Percentiles rank a stretch among this genome's conserved stretches.
Evolutionary conservation across 2,797 vertebrate genomes (phyloP).

Genomic region (Coranthus polyacanthus): DNA sequence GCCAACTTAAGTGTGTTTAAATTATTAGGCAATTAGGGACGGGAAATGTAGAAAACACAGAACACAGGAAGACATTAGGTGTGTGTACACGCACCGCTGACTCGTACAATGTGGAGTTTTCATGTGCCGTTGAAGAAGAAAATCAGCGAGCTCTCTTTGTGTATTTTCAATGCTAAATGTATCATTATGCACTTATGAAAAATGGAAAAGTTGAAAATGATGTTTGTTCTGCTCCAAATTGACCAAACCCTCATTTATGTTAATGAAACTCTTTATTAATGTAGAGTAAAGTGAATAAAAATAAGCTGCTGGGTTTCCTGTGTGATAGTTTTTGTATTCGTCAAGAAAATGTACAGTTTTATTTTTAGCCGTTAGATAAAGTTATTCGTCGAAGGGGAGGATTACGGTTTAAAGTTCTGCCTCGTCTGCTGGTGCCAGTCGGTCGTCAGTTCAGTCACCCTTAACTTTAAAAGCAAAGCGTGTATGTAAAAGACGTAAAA

Average conservation of each 20-base stretch:
- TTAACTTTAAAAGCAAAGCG: too few species aligned
- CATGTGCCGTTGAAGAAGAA: constrained; percentile 40
- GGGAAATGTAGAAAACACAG: constrained; percentile 79
- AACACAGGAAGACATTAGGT: constrained; percentile 76
- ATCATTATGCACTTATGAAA: constrained; percentile 63
- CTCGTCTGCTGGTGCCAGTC: too few species aligned
- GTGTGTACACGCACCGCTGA: constrained; percentile 46
- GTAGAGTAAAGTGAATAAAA: constrained; percentile 61
- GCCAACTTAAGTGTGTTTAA: constrained; percentile 80
- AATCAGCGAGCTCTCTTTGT: constrained; percentile 51
- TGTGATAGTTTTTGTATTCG: too few species aligned
- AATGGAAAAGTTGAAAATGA: constrained; percentile 58
- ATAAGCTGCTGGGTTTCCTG: constrained; percentile 35
- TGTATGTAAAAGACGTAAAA: too few species aligned
- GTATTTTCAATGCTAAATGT: constrained; percentile 63
- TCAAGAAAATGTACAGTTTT: neutral
- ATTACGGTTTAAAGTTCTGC: too few species aligned
- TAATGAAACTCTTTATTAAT: constrained; percentile 68
- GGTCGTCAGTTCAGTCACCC: too few species aligned
- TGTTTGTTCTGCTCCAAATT: constrained; percentile 65
- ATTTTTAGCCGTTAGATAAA: too few species aligned
- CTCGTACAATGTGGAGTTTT: constrained; percentile 59
- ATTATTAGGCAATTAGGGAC: constrained; percentile 84
- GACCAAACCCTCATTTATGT: constrained; percentile 38
- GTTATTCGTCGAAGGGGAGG: too few species aligned